Evolutionary conservation across 1,140 invertebrate genomes (phyloP), one percentile per base, ranked within the genome.

Genomic region (Pogonomyrmex barbatus): DNA sequence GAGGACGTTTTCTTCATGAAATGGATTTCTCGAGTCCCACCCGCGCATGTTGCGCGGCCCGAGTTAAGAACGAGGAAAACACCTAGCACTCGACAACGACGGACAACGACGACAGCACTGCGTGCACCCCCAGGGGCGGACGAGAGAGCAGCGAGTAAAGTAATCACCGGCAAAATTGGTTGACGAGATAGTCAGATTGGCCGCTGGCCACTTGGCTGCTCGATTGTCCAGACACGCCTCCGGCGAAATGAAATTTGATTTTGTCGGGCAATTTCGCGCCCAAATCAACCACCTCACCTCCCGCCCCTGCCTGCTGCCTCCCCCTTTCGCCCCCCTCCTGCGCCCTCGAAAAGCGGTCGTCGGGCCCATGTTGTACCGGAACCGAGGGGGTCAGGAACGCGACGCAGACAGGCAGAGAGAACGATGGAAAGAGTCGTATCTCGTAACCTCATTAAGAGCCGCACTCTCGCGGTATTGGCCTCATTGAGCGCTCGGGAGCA

Each of bases 171-270:
- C 91, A 93, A 94, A 94, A 94, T 95, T 94, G 94, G 88, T 94
- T 92, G 92, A 94, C 91, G 93, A 94, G 93, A 93, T 93, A 93
- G 93, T 92, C 93, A 92, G 92, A 94, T 94, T 93, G 91, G 92
- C 91, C 89, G 89, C 85, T 92, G 92, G 91, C 91, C 94, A 95
- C 94, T 94, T 94, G 93, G 91, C 70, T 92, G 91, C 93, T 93
- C 94, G 94, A 95, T 95, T 94, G 94, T 94, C 94, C 94, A 94
- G 93, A 94, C 94, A 95, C 94, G 94, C 94, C 94, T 92, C 90
- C 91, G 93, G 93, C 93, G 87, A 94, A 94, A 94, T 95, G 94
- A 94, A 95, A 95, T 95, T 95, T 94, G 93, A 94, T 95, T 95
- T 95, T 95, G 93, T 93, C 93, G 93, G 92, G 93, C 94, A 95